Evolutionary conservation across 2,888 invertebrate genomes (phyloP), one percentile per base, ranked within the genome.

Genomic region (Prenolepis imparis): DNA sequence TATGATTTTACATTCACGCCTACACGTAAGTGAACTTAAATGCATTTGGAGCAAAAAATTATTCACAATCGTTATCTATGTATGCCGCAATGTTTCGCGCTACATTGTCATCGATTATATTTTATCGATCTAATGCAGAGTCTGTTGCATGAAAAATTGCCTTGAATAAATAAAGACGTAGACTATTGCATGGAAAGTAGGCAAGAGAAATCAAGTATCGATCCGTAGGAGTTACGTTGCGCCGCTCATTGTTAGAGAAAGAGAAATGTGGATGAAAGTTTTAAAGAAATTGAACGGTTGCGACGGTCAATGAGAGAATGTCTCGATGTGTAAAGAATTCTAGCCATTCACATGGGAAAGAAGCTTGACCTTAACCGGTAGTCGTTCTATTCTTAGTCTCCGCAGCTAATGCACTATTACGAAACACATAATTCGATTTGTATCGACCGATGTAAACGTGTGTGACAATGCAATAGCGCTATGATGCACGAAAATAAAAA

Each of bases 311-410:
- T 80, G 78, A 44, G 36, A 70, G 44, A 44, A 32, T 70, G 59
- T 57, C 68, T 24, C 41, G n/a, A 57, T 44, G 32, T 75, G 41
- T 67, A 67, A 67, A 77, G 77, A 77, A 28, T 39, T 77, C 24
- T 67, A 77, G 61, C 28, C 77, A 77, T 77, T 77, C 67, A 67
- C 55, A 59, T 70, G 15, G 18, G 2, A 8, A 32, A 80, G 32
- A 59, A 59, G 36, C 70, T 70, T 80, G 78, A 80, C 78, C 78
- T 80, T 80, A 80, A 80, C 78, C 70, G 59, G 21, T 36, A 24
- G 59, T 12, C 44, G 5, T 70, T 48, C 59, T 80, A 80, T 80
- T 80, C 44, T 80, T 80, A 70, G 70, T 18, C 24, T 18, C 18
- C 32, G 6, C 39, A 68, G 28, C 44, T 80, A 70, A 77, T 77